phyloP scores from a whole-genome alignment of 1,140 invertebrate species.

The Ooceraea biroi region DNA sequence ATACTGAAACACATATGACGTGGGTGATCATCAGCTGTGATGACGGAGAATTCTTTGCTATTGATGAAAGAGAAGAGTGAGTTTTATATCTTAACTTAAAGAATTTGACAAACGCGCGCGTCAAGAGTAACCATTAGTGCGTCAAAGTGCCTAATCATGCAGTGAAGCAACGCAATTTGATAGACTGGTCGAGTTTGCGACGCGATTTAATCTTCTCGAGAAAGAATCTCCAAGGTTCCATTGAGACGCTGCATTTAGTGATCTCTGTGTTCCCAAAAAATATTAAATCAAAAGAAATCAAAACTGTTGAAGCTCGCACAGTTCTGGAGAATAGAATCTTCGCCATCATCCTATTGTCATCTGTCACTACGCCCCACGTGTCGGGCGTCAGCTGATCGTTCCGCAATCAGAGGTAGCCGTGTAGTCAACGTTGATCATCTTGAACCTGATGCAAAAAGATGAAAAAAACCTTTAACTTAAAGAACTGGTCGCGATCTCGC shows the following conservation, averaged over 20 bases:
- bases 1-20: not conserved
- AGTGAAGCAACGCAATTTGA: not conserved
- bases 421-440: too few species aligned
- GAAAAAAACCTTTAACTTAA: not conserved
- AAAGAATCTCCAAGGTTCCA: not conserved
- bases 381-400: constrained; percentile 26
- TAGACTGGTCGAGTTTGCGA: not conserved
- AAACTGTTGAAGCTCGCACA: not conserved
- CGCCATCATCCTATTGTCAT: not conserved
- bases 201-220: not conserved
- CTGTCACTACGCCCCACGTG: not conserved
- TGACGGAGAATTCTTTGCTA: not conserved
- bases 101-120: not conserved
- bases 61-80: not conserved
- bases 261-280: not conserved
- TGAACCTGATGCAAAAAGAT: too few species aligned
- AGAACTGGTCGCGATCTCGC: not conserved
- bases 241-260: too few species aligned
- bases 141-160: not conserved
- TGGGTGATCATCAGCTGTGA: not conserved
- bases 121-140: not conserved
- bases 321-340: not conserved
- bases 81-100: not conserved
- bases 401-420: not conserved
- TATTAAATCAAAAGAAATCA: not conserved